Evolutionary conservation across 2,113 vertebrate species (phyloP), one percentile per base, ranked within the genome.

Genomic region (Rana temporaria): DNA sequence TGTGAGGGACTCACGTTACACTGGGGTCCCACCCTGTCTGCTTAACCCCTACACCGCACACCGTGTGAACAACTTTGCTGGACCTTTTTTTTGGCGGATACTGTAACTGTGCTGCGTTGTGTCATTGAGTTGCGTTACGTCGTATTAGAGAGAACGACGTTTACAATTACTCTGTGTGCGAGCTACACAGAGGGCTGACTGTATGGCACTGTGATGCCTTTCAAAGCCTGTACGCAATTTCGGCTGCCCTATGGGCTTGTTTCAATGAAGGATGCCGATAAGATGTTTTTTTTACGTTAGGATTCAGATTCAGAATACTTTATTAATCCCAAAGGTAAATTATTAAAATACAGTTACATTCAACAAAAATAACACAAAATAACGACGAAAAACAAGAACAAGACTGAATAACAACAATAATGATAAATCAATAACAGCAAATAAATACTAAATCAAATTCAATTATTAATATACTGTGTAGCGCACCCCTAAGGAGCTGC

Each of bases 11-110:
- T 82, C 80, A 74, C 62, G n/a, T 82, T 82, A 74, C 80, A 82
- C 62, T 74, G 62, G 80, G 70, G 80, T 82, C 62, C 80, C 80
- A 74, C 80, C 80, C 80, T 82, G 80, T 82, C 80, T 82, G 70
- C 70, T 82, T 82, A 82, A 82, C 80, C 71, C 80, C 62, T 82
- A 66, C 80, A 53, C 14, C 53, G 42, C 79, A 81, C 42, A 32
- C 48, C 48, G 48, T 18, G 62, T 77, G 38, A 60, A 59, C 19
- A 75, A 75, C 14, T 62, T 75, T 59, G 7, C 7, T 20, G 32
- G 32, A 73, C 32, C 56, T 75, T 11, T 30, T 11, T 30, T 30
- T 22, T 3, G 42, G 42, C 32, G 26, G 15, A 56, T 26, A 56
- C 57, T 38, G 30, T 1, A 38, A n/a, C 56, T 19, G n/a, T 75